Evolutionary conservation across 2,888 invertebrate species (phyloP), one percentile per base, ranked within the genome.

Genomic region (Vannuccia rotundouncinata): DNA sequence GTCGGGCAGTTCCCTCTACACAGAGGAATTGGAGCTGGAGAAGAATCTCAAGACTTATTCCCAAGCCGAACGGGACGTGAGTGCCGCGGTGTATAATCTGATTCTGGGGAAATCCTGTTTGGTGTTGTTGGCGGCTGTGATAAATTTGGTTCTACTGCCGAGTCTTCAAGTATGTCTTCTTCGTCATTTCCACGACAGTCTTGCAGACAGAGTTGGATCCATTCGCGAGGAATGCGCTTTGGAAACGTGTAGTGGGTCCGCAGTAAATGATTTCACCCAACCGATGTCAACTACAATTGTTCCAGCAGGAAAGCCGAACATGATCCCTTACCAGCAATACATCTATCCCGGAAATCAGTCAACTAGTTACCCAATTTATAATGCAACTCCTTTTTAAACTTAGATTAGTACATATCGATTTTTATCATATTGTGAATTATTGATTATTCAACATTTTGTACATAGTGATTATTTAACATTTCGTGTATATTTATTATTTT

Each of bases 151-250:
- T 22, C 66, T 66, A 5, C 2, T 66, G 22, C 66, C 66, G 10
- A 66, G 66, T 22, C 66, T 66, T 13, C 66, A 66, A 66, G 66
- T 27, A 17, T 66, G 66, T 66, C 66, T 66, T n/a, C 66, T 66
- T 5, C 66, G 66, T 22, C 66, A 66, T 22, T 27, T 66, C 66
- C 22, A 66, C 25, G 66, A 66, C 66, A 66, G 66, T 66, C 22
- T 66, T 17, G 66, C 66, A 17, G 66, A 66, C 22, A 17, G 66
- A 13, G 66, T 22, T 17, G 66, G 66, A 5, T 22, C 17, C 25
- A 13, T 22, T 5, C 5, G 66, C 2, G 66, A 22, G 66, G 66
- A 66, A 27, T 66, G 66, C 25, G 5, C 2, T 66, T 17, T 66
- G 66, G 66, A 66, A 5, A 22, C 66, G 22, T 17, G 66, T 2